Evolutionary conservation across 2,888 invertebrate genomes (phyloP).

Genomic region (Phasia obesa): DNA sequence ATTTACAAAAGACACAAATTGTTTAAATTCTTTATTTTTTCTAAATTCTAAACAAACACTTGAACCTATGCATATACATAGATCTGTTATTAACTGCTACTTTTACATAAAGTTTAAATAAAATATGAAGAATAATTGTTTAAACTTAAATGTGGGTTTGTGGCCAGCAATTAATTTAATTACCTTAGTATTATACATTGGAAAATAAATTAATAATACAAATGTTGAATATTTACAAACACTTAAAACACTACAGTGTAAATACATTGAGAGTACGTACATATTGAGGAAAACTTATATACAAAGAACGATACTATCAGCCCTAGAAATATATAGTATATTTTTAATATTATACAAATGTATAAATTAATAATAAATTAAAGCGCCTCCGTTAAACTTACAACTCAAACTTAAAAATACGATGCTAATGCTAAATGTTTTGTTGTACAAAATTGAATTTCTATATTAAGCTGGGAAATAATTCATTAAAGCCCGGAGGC

Average conservation of each 20-base stretch:
- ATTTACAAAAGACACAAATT: background rate
- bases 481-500: conserved; percentile 85
- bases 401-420: conserved; percentile 36
- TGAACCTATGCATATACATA: conserved; percentile 36
- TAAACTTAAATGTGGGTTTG: background rate
- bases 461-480: conserved; percentile 89
- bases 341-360: background rate
- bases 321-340: conserved; percentile 54
- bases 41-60: conserved; percentile 58
- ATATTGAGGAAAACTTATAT: conserved; percentile 9
- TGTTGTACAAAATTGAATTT: background rate
- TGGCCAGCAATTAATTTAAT: background rate
- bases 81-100: conserved; percentile 1
- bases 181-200: conserved; percentile 17
- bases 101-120: background rate
- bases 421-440: conserved; percentile 26
- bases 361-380: conserved; percentile 54
- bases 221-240: conserved; percentile 36
- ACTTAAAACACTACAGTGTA: conserved; percentile 1
- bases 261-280: background rate
- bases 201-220: conserved; percentile 60
- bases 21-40: conserved; percentile 21
- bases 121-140: too few relatives aligned
- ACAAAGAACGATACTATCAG: conserved; percentile 47
- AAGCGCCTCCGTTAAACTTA: conserved; percentile 51